A percentile compares a stretch with the other conserved stretches of the same genome.
phyloP scores from a whole-genome alignment of 2,797 vertebrate genomes.

The Alectoris magna region DNA sequence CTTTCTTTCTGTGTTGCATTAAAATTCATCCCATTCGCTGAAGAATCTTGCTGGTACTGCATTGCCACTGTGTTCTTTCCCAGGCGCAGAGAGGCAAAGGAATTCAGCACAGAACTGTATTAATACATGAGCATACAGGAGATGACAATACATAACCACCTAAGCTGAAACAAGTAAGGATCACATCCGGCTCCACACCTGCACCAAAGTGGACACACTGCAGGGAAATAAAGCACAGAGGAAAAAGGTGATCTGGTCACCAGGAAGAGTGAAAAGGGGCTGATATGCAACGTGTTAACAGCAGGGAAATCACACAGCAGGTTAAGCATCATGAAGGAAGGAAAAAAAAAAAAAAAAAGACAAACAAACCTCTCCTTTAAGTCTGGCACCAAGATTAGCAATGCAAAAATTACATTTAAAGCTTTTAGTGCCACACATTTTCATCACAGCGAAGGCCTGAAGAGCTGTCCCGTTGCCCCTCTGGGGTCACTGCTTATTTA shows the following conservation, averaged over 20 bases:
- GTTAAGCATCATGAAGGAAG: not conserved
- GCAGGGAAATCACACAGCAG: fast-evolving
- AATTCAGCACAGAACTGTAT: not conserved
- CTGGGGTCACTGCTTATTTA: not conserved
- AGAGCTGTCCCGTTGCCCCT: not conserved
- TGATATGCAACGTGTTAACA: not conserved
- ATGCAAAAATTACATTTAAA: not conserved
- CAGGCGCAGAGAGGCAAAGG: not conserved
- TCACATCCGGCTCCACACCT: not conserved
- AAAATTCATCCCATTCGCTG: not conserved
- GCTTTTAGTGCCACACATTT: not conserved
- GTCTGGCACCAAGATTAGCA: not conserved
- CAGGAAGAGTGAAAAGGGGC: not conserved
- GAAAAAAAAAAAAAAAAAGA: not conserved
- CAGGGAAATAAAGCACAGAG: not conserved
- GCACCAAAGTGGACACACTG: not conserved
- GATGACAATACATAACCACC: not conserved
- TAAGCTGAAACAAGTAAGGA: not conserved
- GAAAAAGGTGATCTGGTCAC: not conserved
- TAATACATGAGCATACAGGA: not conserved
- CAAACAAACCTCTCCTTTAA: not conserved
- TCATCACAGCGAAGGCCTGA: not conserved
- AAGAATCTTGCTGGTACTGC: not conserved
- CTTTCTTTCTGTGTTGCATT: not conserved
- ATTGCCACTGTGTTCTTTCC: not conserved